Base-by-base conservation (phyloP, 1,140 invertebrate genomes). In the Sinella curviseta region DNA sequence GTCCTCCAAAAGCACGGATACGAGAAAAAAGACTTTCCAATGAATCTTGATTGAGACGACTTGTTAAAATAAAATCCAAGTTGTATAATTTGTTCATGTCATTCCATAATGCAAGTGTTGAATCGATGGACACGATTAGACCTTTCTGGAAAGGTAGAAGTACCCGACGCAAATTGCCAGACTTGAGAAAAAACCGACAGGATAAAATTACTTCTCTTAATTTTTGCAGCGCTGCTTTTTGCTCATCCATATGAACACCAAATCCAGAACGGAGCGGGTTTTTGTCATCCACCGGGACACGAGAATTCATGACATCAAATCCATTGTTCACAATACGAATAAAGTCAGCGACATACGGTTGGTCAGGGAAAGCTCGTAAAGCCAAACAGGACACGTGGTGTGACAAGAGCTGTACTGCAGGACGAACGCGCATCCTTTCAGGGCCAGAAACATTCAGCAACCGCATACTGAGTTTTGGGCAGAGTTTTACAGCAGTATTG, bases 391-490 rank as follows among this genome's bases (percentile, higher is more conserved):
- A 8, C 8, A 67, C 60, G 12, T 30, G 60, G 24, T 67, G 8
- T 67, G 60, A 36, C 14, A 35, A 20, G 17, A 77, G 14, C 60
- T 77, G 54, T 2, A 8, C 12, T 12, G n/a, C n/a, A n/a, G n/a
- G n/a, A n/a, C n/a, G n/a, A n/a, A n/a, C n/a, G 20, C 39, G 70
- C 77, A 78, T 78, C 28, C 77, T 36, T 57, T 78, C 77, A 16
- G 67, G 28, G 31, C 20, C 34, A 33, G 14, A 12, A 14, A 67
- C 60, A 8, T 54, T 54, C 26, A 78, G 35, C n/a, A n/a, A n/a
- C n/a, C n/a, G n/a, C n/a, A n/a, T n/a, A n/a, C n/a, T n/a, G n/a
- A n/a, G n/a, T n/a, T n/a, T n/a, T n/a, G n/a, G n/a, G n/a, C n/a
- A n/a, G n/a, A n/a, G n/a, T n/a, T n/a, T n/a, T n/a, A n/a, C n/a